Percentiles rank a stretch among this genome's conserved stretches.
Conservation (phyloP, 2,888 invertebrate species). For the Drosophila diplacantha region DNA sequence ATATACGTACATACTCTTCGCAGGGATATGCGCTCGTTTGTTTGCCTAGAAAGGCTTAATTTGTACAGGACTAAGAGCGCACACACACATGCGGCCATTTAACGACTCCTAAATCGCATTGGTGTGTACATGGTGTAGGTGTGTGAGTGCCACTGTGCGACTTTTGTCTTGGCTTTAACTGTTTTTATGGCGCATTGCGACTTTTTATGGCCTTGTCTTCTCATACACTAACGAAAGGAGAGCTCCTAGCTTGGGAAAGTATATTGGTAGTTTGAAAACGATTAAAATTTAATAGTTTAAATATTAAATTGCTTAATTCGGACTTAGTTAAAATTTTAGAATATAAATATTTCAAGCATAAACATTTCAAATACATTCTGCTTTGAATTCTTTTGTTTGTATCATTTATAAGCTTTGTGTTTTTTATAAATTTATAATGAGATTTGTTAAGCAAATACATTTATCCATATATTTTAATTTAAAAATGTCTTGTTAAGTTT, state of each 20-base stretch:
- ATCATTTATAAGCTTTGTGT: background rate
- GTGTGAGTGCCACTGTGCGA: conserved; percentile 39
- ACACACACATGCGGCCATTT: conserved; percentile 28
- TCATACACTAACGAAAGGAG: conserved; percentile 14
- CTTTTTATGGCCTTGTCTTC: conserved; percentile 73
- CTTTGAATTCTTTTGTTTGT: too few species aligned
- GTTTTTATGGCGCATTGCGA: conserved; percentile 72
- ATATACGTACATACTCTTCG: conserved; percentile 10
- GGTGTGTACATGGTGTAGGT: conserved; percentile 26
- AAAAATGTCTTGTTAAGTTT: too few species aligned
- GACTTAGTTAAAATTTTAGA: accelerated
- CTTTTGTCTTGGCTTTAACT: conserved; percentile 73
- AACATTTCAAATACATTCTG: background rate
- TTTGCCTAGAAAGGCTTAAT: conserved; percentile 72
- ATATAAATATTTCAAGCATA: background rate
- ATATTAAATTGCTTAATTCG: background rate
- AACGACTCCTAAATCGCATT: conserved; percentile 42
- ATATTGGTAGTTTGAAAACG: background rate
- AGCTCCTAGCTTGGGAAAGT: background rate
- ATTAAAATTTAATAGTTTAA: too few species aligned
- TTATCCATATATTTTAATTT: background rate
- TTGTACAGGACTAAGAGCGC: conserved; percentile 53
- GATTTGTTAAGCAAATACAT: background rate
- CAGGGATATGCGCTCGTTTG: conserved; percentile 67
- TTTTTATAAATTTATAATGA: background rate